Base-by-base conservation (phyloP, 2,113 vertebrate species). In the Orycteropus afer region DNA sequence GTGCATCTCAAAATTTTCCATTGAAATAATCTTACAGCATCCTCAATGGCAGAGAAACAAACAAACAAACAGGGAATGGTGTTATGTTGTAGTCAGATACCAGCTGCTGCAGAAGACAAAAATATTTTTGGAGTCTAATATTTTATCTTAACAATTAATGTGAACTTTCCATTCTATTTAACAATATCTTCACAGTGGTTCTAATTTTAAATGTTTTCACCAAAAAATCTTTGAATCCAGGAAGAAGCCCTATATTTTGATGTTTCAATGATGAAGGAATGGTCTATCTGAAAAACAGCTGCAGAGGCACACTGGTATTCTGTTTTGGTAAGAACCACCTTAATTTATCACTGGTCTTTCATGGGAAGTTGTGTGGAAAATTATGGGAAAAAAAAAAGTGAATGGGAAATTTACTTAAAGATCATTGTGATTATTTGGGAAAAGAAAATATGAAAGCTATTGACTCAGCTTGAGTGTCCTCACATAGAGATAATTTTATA, bases 61-160 rank as follows among this genome's bases (percentile, higher is more conserved):
- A 45, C 42, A 87, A 15, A 63, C 55, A 45, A 63, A 42, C 4
- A 34, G 3, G 5, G 61, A 4, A 2, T 37, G 15, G 3, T 0
- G 29, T 1, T 20, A 32, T 6, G 10, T 7, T 47, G 0, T 61
- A 55, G 51, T 47, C 51, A 85, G 74, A 74, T 61, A 87, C 49
- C 79, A 94, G 78, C 67, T 96, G 67, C 74, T 87, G 37, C 49
- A 55, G 53, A 74, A 47, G 76, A 93, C 11, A 80, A 59, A 79
- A 69, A 12, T 71, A 73, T 73, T 92, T 89, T 95, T 63, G 18
- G 74, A 91, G 49, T 51, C 82, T 82, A 92, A 86, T 83, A 86
- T 95, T 96, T 92, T 90, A 90, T 95, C 49, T 93, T 77, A 91
- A 86, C 69, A 86, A 53, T 95, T 87, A 88, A 85, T 91, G 79